These are phyloP conservation scores for Macrotis lagotis DNA, from an alignment of 2,113 vertebrate species.

Conservation along the genomic window DNA sequence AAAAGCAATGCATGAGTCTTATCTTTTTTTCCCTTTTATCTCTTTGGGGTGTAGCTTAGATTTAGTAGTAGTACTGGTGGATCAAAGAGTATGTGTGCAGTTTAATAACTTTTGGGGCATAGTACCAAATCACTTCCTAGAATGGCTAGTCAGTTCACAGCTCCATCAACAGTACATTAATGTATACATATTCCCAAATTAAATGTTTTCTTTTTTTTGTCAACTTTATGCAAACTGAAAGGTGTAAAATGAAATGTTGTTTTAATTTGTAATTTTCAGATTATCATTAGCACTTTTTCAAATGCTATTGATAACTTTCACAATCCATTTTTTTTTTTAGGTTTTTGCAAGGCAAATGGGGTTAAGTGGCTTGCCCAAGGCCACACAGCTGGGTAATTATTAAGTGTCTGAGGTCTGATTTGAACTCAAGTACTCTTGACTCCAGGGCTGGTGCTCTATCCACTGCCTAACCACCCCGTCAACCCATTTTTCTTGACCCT, in stretches of 20 bases:
- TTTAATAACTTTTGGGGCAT: neutral
- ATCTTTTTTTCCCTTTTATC: neutral
- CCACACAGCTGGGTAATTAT: too few species aligned
- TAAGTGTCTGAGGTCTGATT: too few species aligned
- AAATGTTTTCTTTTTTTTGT: neutral
- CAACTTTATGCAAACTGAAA: neutral
- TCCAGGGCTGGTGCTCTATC: too few species aligned
- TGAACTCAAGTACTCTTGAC: too few species aligned
- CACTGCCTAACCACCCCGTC: too few species aligned
- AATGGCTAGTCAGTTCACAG: neutral
- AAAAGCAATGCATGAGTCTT: neutral
- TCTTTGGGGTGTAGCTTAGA: neutral
- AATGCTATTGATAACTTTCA: neutral
- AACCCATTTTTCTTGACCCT: neutral
- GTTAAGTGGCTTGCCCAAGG: too few species aligned
- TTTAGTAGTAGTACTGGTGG: neutral
- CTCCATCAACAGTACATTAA: neutral
- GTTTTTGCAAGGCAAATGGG: too few species aligned
- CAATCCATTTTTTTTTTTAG: too few species aligned
- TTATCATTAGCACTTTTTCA: neutral
- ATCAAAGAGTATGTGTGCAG: neutral
- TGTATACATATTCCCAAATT: neutral
- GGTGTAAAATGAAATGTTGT: neutral
- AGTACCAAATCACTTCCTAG: neutral
- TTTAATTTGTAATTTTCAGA: neutral